Evolutionary conservation across 2,113 vertebrate species (phyloP), one percentile per base, ranked within the genome.

Genomic region (Silurus asotus): DNA sequence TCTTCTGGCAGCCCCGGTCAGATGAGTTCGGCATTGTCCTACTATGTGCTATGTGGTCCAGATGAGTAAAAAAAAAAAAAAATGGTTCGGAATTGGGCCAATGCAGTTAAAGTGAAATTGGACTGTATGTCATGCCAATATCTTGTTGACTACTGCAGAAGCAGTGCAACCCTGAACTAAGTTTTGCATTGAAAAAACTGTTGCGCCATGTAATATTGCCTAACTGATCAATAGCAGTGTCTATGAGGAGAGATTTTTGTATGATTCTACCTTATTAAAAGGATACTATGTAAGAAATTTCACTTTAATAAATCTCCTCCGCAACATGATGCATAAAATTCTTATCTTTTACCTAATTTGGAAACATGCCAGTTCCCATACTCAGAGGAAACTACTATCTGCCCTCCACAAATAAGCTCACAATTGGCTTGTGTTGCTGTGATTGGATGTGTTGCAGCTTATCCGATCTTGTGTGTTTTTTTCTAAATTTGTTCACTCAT

Each of bases 211-310:
- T 65, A 77, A 65, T 49, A 77, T 19, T 77, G 72, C 58, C 61
- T 48, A 77, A 65, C 17, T n/a, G 51, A 77, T 85, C 59, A 67
- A 78, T 78, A 64, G 49, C 20, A 19, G 45, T 84, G 59, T 53
- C 83, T 64, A 56, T 28, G 3, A n/a, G 25, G 17, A 58, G 17
- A 56, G 76, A 5, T 37, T 25, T 28, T 69, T 58, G 56, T 51
- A 78, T 58, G 14, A 17, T 37, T 78, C n/a, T 55, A 55, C 11
- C 14, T 56, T 56, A 15, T 3, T 28, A 55, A 55, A 15, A 10
- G 6, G 7, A 55, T 53, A 15, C n/a, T 55, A 7, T 20, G 51
- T 75, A 20, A 20, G 10, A 37, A 53, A n/a, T 8, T 53, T 51
- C 13, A 51, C 51, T 55, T 13, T 55, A 51, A 75, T 8, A 51